Base-by-base conservation (phyloP, 1,140 invertebrate species). In the Neocloeon triangulifer region DNA sequence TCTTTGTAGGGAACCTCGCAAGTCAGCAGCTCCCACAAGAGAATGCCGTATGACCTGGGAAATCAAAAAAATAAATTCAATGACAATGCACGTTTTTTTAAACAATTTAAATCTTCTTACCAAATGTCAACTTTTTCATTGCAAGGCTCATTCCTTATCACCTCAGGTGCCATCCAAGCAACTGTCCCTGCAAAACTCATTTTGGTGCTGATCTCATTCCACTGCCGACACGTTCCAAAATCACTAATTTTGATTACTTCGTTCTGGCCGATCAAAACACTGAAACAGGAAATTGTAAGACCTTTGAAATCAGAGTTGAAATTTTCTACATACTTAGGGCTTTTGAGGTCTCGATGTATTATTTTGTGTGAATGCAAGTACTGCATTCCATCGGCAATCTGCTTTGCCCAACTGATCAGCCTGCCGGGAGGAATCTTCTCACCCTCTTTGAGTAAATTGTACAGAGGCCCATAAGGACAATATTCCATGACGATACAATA, bases 91-190 rank as follows among this genome's bases (percentile, higher is more conserved):
- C n/a, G n/a, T n/a, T n/a, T n/a, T n/a, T n/a, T n/a, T n/a, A n/a
- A n/a, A n/a, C n/a, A n/a, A n/a, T n/a, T n/a, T 15, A 36, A 8
- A 23, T 29, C 18, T 13, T 50, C 51, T 53, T 43, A 66, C 86
- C 89, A 96, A 39, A 95, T 79, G 49, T 96, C 89, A 1, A 96
- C 86, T 58, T 92, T 89, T 49, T 96, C 89, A 0, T 82, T 92
- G 51, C 85, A 96, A 0, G 80, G 80, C 48, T 96, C 85, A 50
- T 92, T 89, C 31, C 88, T 68, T 36, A 98, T 97, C 6, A 96
- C 80, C 60, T 98, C 94, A 1, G 94, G 94, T 1, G 92, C 91
- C 92, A 98, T 97, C 92, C 92, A 97, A 1, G 86, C 84, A 2
- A 94, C 85, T 0, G 92, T 97, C 31, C 86, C 85, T 14, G 85